Percentiles rank a stretch among this genome's conserved stretches.
Evolutionary conservation across 2,113 vertebrate species (phyloP).

Genomic region (Engystomops pustulosus): DNA sequence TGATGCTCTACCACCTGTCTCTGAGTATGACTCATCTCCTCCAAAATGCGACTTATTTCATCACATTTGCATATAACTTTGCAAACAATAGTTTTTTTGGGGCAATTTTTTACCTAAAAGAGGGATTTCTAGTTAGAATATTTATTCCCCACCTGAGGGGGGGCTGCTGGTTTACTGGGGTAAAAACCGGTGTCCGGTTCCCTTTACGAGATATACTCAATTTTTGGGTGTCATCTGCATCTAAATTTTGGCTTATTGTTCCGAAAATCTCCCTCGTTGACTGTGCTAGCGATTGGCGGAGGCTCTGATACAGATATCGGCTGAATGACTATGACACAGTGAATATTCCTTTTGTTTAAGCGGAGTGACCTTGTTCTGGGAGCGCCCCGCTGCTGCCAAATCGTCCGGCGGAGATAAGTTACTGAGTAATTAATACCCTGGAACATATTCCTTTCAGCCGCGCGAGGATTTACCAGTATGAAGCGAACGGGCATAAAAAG

Average conservation of each 20-base stretch:
- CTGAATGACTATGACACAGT: conserved; percentile 13
- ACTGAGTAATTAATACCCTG: conserved; percentile 50
- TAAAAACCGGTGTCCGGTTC: too few relatives aligned
- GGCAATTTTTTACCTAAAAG: too few relatives aligned
- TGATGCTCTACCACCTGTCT: too few relatives aligned
- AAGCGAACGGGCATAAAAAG: conserved; percentile 34
- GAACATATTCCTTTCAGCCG: conserved; percentile 51
- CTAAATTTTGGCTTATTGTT: neutral
- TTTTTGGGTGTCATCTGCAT: too few relatives aligned
- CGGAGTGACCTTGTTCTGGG: conserved; percentile 45
- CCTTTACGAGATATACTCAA: too few relatives aligned
- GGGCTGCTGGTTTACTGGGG: too few relatives aligned
- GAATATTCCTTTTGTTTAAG: conserved; percentile 33
- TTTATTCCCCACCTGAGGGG: too few relatives aligned
- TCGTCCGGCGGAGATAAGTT: conserved; percentile 29
- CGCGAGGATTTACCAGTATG: conserved; percentile 36
- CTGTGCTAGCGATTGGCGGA: neutral
- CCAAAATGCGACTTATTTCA: too few relatives aligned
- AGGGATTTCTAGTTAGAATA: too few relatives aligned
- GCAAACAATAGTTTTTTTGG: too few relatives aligned
- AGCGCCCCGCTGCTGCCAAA: conserved; percentile 11
- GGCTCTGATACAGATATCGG: neutral
- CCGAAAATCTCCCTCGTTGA: neutral
- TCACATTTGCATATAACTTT: too few relatives aligned
- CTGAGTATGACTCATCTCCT: too few relatives aligned